Evolutionary conservation across 2,888 invertebrate species (phyloP), one percentile per base, ranked within the genome.

Genomic region (Lagria hirta): DNA sequence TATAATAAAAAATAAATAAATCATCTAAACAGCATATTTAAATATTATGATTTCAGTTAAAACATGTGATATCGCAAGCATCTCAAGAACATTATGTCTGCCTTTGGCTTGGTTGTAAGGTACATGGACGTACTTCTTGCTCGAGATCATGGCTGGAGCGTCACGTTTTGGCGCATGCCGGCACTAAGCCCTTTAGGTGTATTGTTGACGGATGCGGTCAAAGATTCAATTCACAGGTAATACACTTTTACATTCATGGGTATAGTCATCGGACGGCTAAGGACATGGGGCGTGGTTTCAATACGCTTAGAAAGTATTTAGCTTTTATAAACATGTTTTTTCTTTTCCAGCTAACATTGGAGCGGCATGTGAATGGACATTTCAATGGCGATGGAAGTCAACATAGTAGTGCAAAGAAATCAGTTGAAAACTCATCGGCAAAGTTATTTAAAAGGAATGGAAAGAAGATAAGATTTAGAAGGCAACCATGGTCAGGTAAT

Each of bases 201-300:
- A 95, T 96, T 70, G 90, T 97, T 58, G 93, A 92, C 66, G 88
- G 92, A 61, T 97, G 96, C 73, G 91, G 93, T 59, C 82, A 82
- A 61, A 77, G 90, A 62, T 90, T 90, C 68, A 88, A 87, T 64
- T 88, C 88, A 48, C 89, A 89, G 85, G 90, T 90, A 78, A 68
- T n/a, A 6, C 20, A 6, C n/a, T 18, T 6, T 6, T 18, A 4
- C n/a, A 4, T n/a, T 18, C 20, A 18, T 18, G 5, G 20, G 6
- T 18, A n/a, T n/a, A n/a, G n/a, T n/a, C n/a, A n/a, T n/a, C n/a
- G n/a, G n/a, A n/a, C n/a, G n/a, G n/a, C n/a, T n/a, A n/a, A n/a
- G n/a, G n/a, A n/a, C n/a, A n/a, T n/a, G n/a, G n/a, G n/a, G n/a
- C n/a, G n/a, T n/a, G n/a, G n/a, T n/a, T n/a, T n/a, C n/a, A n/a